These are phyloP conservation scores for Patagioenas fasciata DNA, from an alignment of 2,113 vertebrate species.

Conservation along the genomic window DNA sequence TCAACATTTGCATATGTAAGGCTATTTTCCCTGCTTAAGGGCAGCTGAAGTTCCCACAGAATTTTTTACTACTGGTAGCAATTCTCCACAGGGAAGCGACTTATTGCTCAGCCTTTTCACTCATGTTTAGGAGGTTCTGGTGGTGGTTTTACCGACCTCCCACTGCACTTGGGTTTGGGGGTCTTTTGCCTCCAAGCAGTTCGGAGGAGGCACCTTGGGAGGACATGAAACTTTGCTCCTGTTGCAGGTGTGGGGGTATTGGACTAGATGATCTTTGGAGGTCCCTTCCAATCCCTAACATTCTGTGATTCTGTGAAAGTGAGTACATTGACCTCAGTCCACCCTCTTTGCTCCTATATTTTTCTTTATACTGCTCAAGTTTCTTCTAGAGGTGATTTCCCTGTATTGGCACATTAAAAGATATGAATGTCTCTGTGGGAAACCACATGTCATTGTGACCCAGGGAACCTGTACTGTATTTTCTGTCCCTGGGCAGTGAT, in stretches of 20 bases:
- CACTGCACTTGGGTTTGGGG: neutral
- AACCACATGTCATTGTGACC: neutral
- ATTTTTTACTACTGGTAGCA: neutral
- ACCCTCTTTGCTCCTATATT: neutral
- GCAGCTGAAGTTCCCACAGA: accelerated
- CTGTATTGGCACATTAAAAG: neutral
- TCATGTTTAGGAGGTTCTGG: neutral
- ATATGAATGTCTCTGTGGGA: neutral
- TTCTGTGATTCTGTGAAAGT: neutral
- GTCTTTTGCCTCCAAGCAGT: neutral
- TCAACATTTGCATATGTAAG: neutral
- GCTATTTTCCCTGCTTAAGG: neutral
- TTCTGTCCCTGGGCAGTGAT: neutral
- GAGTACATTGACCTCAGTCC: neutral
- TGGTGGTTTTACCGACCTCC: neutral
- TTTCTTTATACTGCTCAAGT: neutral
- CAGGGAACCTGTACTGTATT: neutral
- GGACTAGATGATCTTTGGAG: no score
- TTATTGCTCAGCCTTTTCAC: neutral
- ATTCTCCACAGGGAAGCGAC: neutral
- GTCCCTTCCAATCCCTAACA: no score
- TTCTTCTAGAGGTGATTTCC: neutral
- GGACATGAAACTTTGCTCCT: neutral
- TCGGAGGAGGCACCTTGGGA: neutral
- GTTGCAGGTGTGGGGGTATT: neutral